A percentile compares a stretch with the other conserved stretches of the same genome.
These are phyloP conservation scores for Ommatoiulus sabulosus DNA, from an alignment of 2,888 invertebrate genomes.

Conservation along the genomic window DNA sequence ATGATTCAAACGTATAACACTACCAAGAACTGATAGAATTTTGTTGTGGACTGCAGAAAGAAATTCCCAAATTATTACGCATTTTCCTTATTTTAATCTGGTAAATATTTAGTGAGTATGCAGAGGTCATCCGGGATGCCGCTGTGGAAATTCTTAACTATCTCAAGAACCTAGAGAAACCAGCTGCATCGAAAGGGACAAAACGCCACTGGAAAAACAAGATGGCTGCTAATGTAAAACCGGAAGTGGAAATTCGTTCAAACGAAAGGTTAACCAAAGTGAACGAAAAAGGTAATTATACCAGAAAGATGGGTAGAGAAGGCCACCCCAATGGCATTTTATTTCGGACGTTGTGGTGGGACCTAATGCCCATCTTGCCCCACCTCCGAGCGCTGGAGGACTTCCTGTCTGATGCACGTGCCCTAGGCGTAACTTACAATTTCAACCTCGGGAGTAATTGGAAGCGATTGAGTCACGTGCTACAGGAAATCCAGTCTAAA, in stretches of 20 bases:
- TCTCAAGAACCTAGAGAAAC: not conserved
- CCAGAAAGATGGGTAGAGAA: not conserved
- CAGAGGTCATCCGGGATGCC: not conserved
- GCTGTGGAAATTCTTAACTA: not conserved
- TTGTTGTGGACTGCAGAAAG: too few species aligned
- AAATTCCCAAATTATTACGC: too few species aligned
- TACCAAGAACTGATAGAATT: too few species aligned
- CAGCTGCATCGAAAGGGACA: not conserved
- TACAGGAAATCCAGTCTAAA: not conserved
- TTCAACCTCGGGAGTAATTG: not conserved
- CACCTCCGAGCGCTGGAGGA: not conserved
- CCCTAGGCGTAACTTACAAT: not conserved
- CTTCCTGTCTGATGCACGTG: not conserved
- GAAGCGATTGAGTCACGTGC: not conserved
- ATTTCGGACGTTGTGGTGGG: not conserved
- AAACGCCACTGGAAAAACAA: not conserved
- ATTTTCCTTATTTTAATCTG: not conserved
- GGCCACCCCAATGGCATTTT: not conserved
- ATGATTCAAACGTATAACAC: too few species aligned
- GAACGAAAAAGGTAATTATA: too few species aligned
- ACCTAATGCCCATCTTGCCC: slow-evolving; percentile 1
- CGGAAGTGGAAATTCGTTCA: not conserved
- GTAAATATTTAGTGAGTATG: not conserved
- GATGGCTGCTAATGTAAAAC: not conserved
- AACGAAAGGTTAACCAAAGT: too few species aligned